Percentiles rank a stretch among this genome's conserved stretches.
These are phyloP conservation scores for Scortum barcoo DNA, from an alignment of 2,113 vertebrate genomes.

Conservation along the genomic window DNA sequence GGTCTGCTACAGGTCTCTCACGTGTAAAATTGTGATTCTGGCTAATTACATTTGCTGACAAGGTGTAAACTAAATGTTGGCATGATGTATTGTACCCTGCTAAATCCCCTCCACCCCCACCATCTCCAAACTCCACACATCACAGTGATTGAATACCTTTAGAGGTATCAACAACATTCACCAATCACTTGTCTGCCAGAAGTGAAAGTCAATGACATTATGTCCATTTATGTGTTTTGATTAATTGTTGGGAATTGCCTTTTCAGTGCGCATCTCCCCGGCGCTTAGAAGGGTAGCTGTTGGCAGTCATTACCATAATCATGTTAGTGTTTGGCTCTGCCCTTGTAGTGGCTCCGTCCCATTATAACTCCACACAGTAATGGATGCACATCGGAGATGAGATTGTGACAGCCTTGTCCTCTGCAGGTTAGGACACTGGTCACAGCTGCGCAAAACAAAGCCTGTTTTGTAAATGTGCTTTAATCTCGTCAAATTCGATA, in stretches of 20 bases:
- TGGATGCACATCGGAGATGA: constrained; percentile 78
- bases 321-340: constrained; percentile 75
- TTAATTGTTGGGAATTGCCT: constrained; percentile 69
- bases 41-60: constrained; percentile 69
- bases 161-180: constrained; percentile 59
- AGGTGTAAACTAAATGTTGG: constrained; percentile 62
- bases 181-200: constrained; percentile 63
- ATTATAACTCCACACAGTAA: constrained; percentile 75
- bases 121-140: constrained; percentile 40
- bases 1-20: constrained; percentile 10
- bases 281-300: constrained; percentile 41
- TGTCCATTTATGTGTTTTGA: constrained; percentile 75
- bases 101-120: constrained; percentile 36
- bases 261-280: constrained; percentile 34
- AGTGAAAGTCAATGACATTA: constrained; percentile 72
- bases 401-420: constrained; percentile 74
- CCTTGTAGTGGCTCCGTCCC: constrained; percentile 72
- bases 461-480: constrained; percentile 16
- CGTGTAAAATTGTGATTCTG: constrained; percentile 48
- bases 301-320: constrained; percentile 80
- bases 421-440: constrained; percentile 49
- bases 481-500: constrained; percentile 43
- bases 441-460: constrained; percentile 24
- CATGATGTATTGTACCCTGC: constrained; percentile 55
- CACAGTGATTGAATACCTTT: constrained; percentile 71